phyloP scores from a whole-genome alignment of 2,888 invertebrate species.

The Prosopocoilus inquinatus region DNA sequence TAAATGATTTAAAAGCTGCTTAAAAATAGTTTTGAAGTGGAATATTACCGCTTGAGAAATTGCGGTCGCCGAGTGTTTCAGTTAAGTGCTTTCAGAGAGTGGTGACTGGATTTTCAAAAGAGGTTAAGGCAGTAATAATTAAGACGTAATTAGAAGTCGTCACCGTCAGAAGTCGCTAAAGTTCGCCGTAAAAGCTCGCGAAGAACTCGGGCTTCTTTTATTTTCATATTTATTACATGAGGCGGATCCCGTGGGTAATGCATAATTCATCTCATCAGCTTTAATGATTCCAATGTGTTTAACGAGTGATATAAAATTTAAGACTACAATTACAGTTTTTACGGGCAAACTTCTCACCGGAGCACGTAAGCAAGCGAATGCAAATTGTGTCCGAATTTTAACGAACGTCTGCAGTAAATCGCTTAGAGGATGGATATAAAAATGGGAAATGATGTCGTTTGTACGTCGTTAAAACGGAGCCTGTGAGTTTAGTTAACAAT shows the following conservation, averaged over 20 bases:
- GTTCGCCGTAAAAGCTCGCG: constrained; percentile 17
- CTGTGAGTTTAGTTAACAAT: constrained; percentile 11
- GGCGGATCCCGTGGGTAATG: constrained; percentile 15
- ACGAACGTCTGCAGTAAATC: constrained; percentile 22
- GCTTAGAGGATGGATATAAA: constrained; percentile 22
- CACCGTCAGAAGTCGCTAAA: constrained; percentile 1
- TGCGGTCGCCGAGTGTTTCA: no score
- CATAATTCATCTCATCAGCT: constrained; percentile 26
- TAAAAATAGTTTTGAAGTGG: no score
- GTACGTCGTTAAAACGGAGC: constrained; percentile 26
- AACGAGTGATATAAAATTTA: constrained; percentile 22
- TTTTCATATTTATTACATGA: constrained; percentile 21
- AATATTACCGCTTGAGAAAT: no score
- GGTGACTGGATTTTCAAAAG: no score
- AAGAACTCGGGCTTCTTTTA: constrained; percentile 18
- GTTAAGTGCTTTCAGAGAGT: no score
- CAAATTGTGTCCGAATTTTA: constrained; percentile 24
- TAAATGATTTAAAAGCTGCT: no score
- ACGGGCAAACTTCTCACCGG: constrained; percentile 8
- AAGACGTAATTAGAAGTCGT: no score
- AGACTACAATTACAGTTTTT: constrained; percentile 16
- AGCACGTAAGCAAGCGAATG: constrained; percentile 19
- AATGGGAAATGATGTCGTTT: constrained; percentile 24
- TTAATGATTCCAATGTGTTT: constrained; percentile 23
- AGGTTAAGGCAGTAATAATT: no score